These are phyloP conservation scores for Pristionchus exspectatus DNA, from an alignment of 2,888 invertebrate genomes.

Conservation along the genomic window DNA sequence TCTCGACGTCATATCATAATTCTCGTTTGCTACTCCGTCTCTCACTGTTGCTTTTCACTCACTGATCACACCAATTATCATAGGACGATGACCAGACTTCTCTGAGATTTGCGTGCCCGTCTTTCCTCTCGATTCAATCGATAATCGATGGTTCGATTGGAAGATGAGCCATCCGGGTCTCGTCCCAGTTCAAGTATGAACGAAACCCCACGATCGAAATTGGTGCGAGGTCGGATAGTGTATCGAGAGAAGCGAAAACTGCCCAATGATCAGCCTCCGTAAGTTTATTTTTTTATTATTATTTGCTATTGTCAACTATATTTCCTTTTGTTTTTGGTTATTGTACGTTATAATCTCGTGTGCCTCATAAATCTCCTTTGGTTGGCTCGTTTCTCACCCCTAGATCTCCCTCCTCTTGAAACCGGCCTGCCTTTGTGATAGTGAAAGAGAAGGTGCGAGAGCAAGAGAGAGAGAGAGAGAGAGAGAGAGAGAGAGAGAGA, in stretches of 20 bases:
- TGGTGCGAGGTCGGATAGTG: constrained; percentile 74
- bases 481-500: neutral
- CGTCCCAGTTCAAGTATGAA: constrained; percentile 23
- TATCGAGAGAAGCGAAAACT: constrained; percentile 58
- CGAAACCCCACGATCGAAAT: constrained; percentile 59
- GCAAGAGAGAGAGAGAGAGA: neutral
- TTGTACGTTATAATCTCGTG: neutral
- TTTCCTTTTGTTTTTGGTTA: neutral
- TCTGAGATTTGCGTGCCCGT: constrained; percentile 26
- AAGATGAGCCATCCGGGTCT: neutral
- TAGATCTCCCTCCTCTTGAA: neutral
- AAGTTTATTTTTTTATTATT: neutral
- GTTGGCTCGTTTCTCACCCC: constrained; percentile 22
- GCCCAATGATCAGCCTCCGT: neutral
- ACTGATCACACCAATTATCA: constrained; percentile 10
- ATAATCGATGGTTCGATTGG: constrained; percentile 25
- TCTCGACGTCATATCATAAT: constrained; percentile 42
- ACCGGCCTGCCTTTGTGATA: constrained; percentile 48
- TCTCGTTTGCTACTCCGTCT: constrained; percentile 39
- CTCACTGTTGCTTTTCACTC: constrained; percentile 24
- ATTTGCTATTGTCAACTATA: neutral
- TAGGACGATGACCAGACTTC: constrained; percentile 29
- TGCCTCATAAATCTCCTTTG: constrained; percentile 24
- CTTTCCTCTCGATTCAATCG: neutral
- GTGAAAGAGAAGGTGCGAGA: constrained; percentile 45